Evolutionary conservation across 2,888 invertebrate genomes (phyloP), one percentile per base, ranked within the genome.

Genomic region (Drosophila histrio): DNA sequence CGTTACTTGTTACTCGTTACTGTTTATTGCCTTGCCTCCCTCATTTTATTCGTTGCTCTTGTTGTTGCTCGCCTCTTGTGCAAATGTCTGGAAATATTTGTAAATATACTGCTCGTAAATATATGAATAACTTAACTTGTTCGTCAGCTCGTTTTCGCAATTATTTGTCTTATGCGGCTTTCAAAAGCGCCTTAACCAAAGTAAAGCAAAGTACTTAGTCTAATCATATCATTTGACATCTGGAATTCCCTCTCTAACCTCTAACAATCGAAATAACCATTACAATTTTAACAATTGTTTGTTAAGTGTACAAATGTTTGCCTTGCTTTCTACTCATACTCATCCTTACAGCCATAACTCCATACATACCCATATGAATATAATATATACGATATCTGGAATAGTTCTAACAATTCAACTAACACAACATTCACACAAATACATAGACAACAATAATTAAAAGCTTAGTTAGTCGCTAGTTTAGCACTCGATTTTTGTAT

Each of bases 271-370:
- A 6, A 50, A 21, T 38, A 34, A 39, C 32, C 34, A 56, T 50
- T 43, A 24, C 13, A 32, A 43, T 13, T 13, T 49, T 59, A 28
- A 59, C 61, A 67, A 54, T 26, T 32, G 59, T 82, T 70, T 62
- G 63, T 69, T 67, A 67, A 68, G 36, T 87, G 82, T 83, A 81
- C 59, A 82, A 87, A 77, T 70, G 82, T 87, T 85, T 83, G 82
- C 72, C 78, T 82, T 78, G 87, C 61, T 72, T 71, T 54, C 21
- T 52, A 54, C 24, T 34, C 47, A 54, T 58, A 72, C 49, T 57
- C 50, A 64, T 60, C 32, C 60, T 21, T 47, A 49, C 17, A 47
- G 22, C 24, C 26, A 39, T 34, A 52, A 21, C 15, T 13, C n/a
- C n/a, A 22, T 56, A 17, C 17, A n/a, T 30, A 28, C 3, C 8